Percentiles rank a stretch among this genome's conserved stretches.
phyloP scores from a whole-genome alignment of 2,113 vertebrate genomes.

The Gadus chalcogrammus region DNA sequence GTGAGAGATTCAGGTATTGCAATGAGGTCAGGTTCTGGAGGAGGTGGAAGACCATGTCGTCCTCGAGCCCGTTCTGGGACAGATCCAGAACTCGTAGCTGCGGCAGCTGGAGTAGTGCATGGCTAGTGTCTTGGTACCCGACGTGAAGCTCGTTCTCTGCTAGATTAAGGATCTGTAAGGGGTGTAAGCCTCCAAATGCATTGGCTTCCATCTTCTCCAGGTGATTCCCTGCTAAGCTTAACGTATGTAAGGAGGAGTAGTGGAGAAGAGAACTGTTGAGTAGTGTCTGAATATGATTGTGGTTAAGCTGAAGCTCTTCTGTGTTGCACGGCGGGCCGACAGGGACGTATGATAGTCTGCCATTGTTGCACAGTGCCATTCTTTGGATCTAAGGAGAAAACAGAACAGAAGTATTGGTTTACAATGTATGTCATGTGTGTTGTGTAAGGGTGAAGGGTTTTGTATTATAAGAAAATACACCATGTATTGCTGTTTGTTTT shows the following conservation, averaged over 20 bases:
- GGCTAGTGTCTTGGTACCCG: slow-evolving; percentile 68
- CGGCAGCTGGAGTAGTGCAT: slow-evolving; percentile 71
- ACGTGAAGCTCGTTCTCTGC: slow-evolving; percentile 78
- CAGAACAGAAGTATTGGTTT: background rate
- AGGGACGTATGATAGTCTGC: slow-evolving; percentile 71
- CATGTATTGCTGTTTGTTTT: too few relatives aligned
- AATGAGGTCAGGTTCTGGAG: slow-evolving; percentile 81
- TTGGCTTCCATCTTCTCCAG: slow-evolving; percentile 64
- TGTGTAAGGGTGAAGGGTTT: too few relatives aligned
- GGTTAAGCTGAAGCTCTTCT: slow-evolving; percentile 77
- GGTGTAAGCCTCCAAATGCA: slow-evolving; percentile 68
- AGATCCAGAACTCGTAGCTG: slow-evolving; percentile 78
- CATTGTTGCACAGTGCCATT: slow-evolving; percentile 70
- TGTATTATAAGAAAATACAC: too few relatives aligned
- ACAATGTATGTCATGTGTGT: too few relatives aligned
- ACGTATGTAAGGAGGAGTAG: slow-evolving; percentile 73
- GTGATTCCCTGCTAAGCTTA: slow-evolving; percentile 78
- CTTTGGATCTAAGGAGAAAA: slow-evolving; percentile 72
- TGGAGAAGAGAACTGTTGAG: slow-evolving; percentile 65
- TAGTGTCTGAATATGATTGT: slow-evolving; percentile 80
- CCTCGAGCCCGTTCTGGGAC: slow-evolving; percentile 82
- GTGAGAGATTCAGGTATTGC: slow-evolving; percentile 81
- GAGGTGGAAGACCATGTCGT: slow-evolving; percentile 75
- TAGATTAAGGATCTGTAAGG: slow-evolving; percentile 75
- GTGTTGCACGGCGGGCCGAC: slow-evolving; percentile 57